These are phyloP conservation scores for Myotis yumanensis DNA, from an alignment of 2,113 vertebrate genomes.

Conservation along the genomic window DNA sequence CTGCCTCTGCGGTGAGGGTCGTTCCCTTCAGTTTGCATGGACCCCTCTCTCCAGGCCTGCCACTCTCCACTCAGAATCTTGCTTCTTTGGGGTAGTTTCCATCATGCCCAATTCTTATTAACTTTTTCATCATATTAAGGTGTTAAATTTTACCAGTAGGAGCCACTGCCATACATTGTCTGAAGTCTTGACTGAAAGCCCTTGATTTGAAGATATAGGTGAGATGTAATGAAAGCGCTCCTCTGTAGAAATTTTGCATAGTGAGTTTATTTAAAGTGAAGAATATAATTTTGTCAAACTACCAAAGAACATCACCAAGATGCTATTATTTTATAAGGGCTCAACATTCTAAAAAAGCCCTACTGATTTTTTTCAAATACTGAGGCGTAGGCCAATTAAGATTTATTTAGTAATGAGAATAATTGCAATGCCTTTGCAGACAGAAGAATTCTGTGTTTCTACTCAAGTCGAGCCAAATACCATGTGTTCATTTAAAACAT, in stretches of 20 bases:
- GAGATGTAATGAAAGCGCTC: not conserved
- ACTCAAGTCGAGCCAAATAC: slow-evolving; percentile 3
- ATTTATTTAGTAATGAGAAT: slow-evolving; percentile 27
- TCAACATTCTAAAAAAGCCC: not conserved
- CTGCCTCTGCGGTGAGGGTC: too few relatives aligned
- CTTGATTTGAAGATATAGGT: not conserved
- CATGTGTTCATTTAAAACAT: not conserved
- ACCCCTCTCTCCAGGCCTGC: not conserved
- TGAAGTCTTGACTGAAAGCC: slow-evolving; percentile 17
- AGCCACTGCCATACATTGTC: slow-evolving; percentile 31
- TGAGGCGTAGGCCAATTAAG: not conserved
- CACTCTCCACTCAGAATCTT: not conserved
- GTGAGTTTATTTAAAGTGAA: slow-evolving; percentile 4
- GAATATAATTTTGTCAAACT: not conserved
- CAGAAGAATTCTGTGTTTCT: not conserved
- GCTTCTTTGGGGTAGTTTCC: not conserved
- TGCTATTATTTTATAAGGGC: not conserved
- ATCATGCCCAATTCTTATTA: not conserved
- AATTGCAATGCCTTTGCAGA: not conserved
- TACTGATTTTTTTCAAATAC: not conserved
- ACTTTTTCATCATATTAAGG: not conserved
- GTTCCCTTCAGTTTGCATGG: fast-evolving
- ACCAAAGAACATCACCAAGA: not conserved
- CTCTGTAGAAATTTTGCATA: not conserved
- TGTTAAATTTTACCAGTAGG: slow-evolving; percentile 9